Base-by-base conservation (phyloP, 2,888 invertebrate genomes). In the Xestobium rufovillosum region DNA sequence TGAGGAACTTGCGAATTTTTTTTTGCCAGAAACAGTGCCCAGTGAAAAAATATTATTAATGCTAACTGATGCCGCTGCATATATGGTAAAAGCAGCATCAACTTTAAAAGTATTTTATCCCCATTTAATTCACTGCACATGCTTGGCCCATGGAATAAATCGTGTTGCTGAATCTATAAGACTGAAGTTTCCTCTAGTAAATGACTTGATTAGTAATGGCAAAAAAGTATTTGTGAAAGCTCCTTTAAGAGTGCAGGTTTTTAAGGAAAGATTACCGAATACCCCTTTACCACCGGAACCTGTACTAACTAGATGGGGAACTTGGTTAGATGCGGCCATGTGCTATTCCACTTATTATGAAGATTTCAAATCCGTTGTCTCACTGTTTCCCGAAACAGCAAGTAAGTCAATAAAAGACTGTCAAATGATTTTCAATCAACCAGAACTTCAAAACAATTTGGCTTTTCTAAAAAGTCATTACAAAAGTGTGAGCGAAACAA, bases 151-250 rank as follows among this genome's bases (percentile, higher is more conserved):
- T 44, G 54, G 42, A 17, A 14, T 60, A 2, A 49, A 58, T 36
- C 31, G 49, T 34, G 50, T 58, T 14, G 49, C 48, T 8, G 56
- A 59, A 45, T 35, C 43, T 27, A 43, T 57, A 16, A 29, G 55
- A 36, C 14, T 26, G 8, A 31, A 45, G 36, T 56, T 42, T 48
- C 35, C 42, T 31, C 28, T 43, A 6, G 50, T 52, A 10, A 47
- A 56, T 40, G 38, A 36, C 13, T 45, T 59, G 10, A 48, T 57
- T 25, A 39, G 40, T 9, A 33, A 14, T 23, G 31, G 44, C 10
- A 53, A 57, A 41, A 53, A 57, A 34, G 39, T 58, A 19, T 57
- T 60, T 43, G 28, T 47, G n/a, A 59, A 59, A 41, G 43, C 52
- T 9, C 51, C 55, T 3, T 29, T 31, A 3, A 26, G 51, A 28